These are phyloP conservation scores for Mamestra configurata DNA, from an alignment of 1,140 invertebrate genomes.

Conservation along the genomic window DNA sequence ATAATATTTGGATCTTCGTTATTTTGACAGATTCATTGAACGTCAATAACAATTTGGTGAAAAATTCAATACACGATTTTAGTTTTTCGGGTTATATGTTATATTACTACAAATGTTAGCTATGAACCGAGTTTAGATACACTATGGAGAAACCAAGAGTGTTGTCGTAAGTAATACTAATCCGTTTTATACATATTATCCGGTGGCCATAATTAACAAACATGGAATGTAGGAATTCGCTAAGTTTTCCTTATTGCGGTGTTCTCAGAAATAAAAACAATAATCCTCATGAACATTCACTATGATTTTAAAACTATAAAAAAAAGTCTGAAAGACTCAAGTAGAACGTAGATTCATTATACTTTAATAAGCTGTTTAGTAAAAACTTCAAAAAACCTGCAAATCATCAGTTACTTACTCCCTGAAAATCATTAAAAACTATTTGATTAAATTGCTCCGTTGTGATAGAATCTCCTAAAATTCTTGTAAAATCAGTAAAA, in stretches of 20 bases:
- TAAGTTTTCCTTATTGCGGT: not conserved
- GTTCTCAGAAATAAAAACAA: not conserved
- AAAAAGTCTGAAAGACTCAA: too few species aligned
- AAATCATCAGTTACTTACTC: too few species aligned
- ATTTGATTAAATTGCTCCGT: too few species aligned
- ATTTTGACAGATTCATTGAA: not conserved
- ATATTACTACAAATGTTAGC: not conserved
- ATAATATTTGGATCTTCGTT: not conserved
- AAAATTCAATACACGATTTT: not conserved
- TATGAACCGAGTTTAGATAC: not conserved
- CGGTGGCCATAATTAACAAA: not conserved
- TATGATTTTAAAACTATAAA: too few species aligned
- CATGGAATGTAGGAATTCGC: not conserved
- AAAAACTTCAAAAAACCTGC: too few species aligned
- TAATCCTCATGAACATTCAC: too few species aligned
- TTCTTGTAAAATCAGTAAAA: too few species aligned
- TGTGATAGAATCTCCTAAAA: too few species aligned
- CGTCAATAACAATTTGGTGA: constrained; percentile 8
- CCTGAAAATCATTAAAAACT: too few species aligned
- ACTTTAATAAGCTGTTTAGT: too few species aligned
- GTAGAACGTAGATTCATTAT: too few species aligned
- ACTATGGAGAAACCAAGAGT: constrained; percentile 65
- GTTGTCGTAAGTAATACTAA: constrained; percentile 67
- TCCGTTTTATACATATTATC: not conserved
- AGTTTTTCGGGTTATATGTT: not conserved